Base-by-base conservation (phyloP, 2,113 vertebrate genomes). In the Cranoglanis bouderius region DNA sequence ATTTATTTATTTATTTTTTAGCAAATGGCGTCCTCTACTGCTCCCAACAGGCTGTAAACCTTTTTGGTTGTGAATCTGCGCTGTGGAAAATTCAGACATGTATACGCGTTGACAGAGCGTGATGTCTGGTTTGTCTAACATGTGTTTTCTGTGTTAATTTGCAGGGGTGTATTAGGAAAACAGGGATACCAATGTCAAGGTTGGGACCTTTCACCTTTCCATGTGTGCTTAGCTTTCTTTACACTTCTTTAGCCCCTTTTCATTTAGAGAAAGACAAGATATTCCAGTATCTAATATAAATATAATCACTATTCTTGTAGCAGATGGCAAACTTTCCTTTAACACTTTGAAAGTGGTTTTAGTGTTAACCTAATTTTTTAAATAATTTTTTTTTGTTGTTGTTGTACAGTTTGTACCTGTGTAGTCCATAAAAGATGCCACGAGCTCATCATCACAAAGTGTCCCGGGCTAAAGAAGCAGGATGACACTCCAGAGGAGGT, bases 131-230 rank as follows among this genome's bases (percentile, higher is more conserved):
- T 90, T 43, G n/a, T 57, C 61, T 88, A 77, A 89, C 32, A 81
- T 63, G 53, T 87, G 61, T 89, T 72, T 65, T 89, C 3, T 93
- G 93, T 89, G 94, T 95, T 78, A 92, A 95, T 95, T 89, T 89
- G 88, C 95, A 99, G 98, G 98, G 98, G 98, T 90, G 98, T 99
- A 93, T 97, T 99, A 95, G 98, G 98, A 94, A 99, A 99, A 94
- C 98, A 99, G 94, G 98, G 98, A 90, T 99, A 99, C 95, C 98
- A 99, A 86, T 99, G 98, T 96, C 98, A 99, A 97, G 98, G 98
- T 99, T 97, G 98, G 98, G 94, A 84, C 12, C 53, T 59, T 10
- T n/a, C 43, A 70, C 7, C 85, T 85, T 49, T 84, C 14, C 55
- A 72, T 86, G n/a, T 51, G n/a, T 57, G 5, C 12, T 80, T 16